Evolutionary conservation across 2,797 vertebrate genomes (phyloP), one percentile per base, ranked within the genome.

Genomic region (Apogon talboti): DNA sequence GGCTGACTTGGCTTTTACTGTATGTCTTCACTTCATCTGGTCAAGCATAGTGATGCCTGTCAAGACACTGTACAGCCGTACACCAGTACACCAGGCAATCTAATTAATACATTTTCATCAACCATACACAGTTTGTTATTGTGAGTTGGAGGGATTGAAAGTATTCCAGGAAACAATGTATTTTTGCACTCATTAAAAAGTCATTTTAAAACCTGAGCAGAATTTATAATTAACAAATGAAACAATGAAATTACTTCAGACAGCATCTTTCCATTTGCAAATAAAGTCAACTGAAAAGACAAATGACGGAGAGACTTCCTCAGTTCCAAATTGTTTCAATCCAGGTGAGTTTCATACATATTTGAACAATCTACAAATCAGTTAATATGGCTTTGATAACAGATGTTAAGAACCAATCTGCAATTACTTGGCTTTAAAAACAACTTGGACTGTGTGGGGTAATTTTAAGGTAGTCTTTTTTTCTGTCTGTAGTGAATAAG

Each of bases 61-160:
- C n/a, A 3, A 56, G 69, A 72, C 56, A 45, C 66, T 57, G 60
- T 66, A 60, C 76, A 82, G 64, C 72, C 49, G 64, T 89, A 83
- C 7, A 35, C 33, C 33, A 76, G 74, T 47, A 79, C 44, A 72
- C 61, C 56, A 90, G 93, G 92, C 92, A 66, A 65, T 86, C 93
- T 94, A 94, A 94, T 94, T 94, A 94, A 93, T 66, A 11, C 60
- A 74, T 77, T 65, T 62, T 65, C n/a, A n/a, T n/a, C n/a, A n/a
- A n/a, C 57, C 67, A 64, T 64, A 66, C 59, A 81, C 79, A 81
- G 80, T 48, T 49, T 67, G 8, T 42, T 53, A 54, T 63, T 52
- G 49, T 30, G 52, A 74, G 49, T 53, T 52, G 2, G 40, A 60
- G 24, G 28, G 71, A 71, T 61, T 76, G 66, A 72, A 48, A 63